phyloP scores from a whole-genome alignment of 2,113 vertebrate species.

The Urocitellus parryii region DNA sequence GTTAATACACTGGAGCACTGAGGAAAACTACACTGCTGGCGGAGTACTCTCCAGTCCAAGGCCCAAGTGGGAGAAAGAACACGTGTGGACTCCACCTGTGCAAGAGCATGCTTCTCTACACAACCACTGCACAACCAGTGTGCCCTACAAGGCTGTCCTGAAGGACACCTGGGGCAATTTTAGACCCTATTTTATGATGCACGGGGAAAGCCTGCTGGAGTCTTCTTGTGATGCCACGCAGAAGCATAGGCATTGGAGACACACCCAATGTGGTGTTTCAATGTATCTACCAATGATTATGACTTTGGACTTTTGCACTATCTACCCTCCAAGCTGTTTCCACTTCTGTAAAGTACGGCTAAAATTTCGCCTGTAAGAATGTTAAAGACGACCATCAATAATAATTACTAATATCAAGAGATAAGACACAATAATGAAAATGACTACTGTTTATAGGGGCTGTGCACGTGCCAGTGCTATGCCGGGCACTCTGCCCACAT shows the following conservation, averaged over 20 bases:
- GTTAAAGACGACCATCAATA: slow-evolving; percentile 30
- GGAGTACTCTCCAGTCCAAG: not conserved
- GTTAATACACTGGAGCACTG: rapidly evolving
- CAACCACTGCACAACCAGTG: not conserved
- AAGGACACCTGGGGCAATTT: not conserved
- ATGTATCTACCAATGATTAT: not conserved
- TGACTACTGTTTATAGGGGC: not conserved
- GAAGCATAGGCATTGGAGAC: not conserved
- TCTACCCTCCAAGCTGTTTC: not conserved
- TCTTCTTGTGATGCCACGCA: not conserved
- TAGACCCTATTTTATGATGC: not conserved
- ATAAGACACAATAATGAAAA: slow-evolving; percentile 57
- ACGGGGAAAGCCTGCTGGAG: not conserved
- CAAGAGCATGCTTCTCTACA: rapidly evolving
- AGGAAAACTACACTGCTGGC: not conserved
- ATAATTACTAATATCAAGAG: slow-evolving; percentile 47
- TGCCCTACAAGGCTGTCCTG: not conserved
- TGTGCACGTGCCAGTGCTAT: not conserved
- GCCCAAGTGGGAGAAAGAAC: not conserved
- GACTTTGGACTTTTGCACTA: not conserved
- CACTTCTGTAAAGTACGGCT: not conserved
- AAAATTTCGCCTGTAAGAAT: not conserved
- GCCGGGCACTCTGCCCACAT: slow-evolving; percentile 36
- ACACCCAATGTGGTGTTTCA: not conserved
- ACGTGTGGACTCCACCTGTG: not conserved